phyloP scores from a whole-genome alignment of 2,113 vertebrate species.

The Ciconia boyciana region DNA sequence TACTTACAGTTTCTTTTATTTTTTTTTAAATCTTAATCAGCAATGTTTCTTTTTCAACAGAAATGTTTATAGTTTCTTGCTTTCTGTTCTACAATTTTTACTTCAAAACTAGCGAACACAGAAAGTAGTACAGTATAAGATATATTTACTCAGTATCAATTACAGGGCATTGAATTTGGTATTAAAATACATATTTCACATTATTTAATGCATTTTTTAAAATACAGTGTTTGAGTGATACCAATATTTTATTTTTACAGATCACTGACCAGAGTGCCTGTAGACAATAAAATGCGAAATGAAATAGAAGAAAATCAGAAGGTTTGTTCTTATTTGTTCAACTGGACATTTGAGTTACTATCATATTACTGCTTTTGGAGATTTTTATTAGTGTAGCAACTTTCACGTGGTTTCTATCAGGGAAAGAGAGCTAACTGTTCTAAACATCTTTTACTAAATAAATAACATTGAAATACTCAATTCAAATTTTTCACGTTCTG shows the following conservation, averaged over 20 bases:
- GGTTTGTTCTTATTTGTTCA: conserved; percentile 74
- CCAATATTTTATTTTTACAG: conserved; percentile 79
- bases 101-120: not conserved
- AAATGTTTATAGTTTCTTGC: not conserved
- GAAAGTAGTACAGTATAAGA: not conserved
- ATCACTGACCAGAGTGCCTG: conserved; percentile 87
- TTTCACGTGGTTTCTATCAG: not conserved
- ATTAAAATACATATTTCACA: not conserved
- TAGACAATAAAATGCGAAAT: conserved; percentile 87
- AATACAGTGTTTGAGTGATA: not conserved
- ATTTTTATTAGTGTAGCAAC: not conserved
- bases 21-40: not conserved
- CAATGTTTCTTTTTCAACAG: not conserved
- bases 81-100: not conserved
- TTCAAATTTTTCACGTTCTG: not conserved
- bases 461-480: not conserved
- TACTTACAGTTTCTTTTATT: not conserved
- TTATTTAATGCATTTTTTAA: not conserved
- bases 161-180: not conserved
- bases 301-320: conserved; percentile 98
- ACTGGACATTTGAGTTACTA: not conserved
- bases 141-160: not conserved
- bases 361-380: not conserved
- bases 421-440: not conserved
- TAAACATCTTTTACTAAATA: not conserved